Evolutionary conservation across 2,797 vertebrate genomes (phyloP), one percentile per base, ranked within the genome.

Genomic region (Manis crassicaudata): DNA sequence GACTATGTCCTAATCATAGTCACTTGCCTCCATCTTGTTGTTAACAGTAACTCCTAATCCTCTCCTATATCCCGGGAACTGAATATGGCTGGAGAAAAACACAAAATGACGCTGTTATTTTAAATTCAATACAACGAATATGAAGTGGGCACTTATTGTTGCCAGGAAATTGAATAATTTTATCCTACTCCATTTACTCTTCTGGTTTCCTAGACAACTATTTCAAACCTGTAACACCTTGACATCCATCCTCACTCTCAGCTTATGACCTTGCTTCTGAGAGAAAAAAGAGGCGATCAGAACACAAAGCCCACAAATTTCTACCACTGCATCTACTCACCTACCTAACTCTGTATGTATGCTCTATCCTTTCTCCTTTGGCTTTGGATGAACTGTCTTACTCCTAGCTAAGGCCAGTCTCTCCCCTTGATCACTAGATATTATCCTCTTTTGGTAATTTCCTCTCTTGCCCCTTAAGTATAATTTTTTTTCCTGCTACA

Each of bases 101-200:
- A 92, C 50, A 95, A 95, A 96, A 95, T 60, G 81, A 88, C 54
- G 92, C 75, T 97, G 35, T 97, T 46, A 6, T 93, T 97, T 97
- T 97, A 97, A 96, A 97, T 97, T 97, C 93, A 83, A 94, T 82
- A 94, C 86, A 75, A 75, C 0, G 58, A 95, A 94, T 75, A 79
- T 97, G 91, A 97, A 97, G 97, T 96, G 96, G 96, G 91, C 83
- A 97, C 95, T 97, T 97, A 96, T 95, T 95, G 97, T 97, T 97
- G 73, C 94, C 86, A 97, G 96, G 91, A 96, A 97, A 97, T 97
- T 91, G 97, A 88, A 96, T 88, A 94, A 80, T 96, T 96, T 95
- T 97, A 96, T 96, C 94, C 91, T 92, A 83, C 93, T 96, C 89
- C 96, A 97, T 97, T 97, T 97, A 90, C 54, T 72, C 91, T 96